Evolutionary conservation across 1,140 invertebrate genomes (phyloP).

Genomic region (Calliphora vicina): DNA sequence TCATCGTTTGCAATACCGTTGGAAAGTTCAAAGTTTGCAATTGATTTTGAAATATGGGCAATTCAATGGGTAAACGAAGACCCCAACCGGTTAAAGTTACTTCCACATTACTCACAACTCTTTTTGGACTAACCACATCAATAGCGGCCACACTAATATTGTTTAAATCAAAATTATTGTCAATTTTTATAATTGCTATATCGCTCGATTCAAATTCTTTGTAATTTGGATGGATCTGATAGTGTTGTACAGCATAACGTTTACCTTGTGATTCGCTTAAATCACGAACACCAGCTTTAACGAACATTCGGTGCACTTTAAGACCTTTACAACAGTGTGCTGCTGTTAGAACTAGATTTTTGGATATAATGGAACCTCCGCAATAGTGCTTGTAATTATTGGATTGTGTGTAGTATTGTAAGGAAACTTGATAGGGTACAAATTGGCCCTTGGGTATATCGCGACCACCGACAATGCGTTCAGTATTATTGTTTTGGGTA

Average conservation of each 20-base stretch:
- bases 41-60: constrained; percentile 22
- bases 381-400: constrained; percentile 55
- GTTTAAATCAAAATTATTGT: constrained; percentile 45
- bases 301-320: constrained; percentile 52
- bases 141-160: constrained; percentile 47
- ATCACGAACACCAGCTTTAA: constrained; percentile 64
- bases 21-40: constrained; percentile 51
- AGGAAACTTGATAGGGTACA: constrained; percentile 57
- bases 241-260: constrained; percentile 45
- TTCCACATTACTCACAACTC: constrained; percentile 45
- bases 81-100: constrained; percentile 61
- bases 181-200: constrained; percentile 54
- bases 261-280: constrained; percentile 57
- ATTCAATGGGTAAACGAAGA: constrained; percentile 46
- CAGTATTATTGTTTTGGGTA: neutral
- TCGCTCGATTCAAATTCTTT: constrained; percentile 53
- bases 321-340: constrained; percentile 60
- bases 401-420: constrained; percentile 47
- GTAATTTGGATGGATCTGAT: constrained; percentile 54
- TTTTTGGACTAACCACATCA: constrained; percentile 39
- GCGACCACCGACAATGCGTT: constrained; percentile 53
- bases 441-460: constrained; percentile 47
- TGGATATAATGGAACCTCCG: constrained; percentile 60
- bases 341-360: constrained; percentile 58
- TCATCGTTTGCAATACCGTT: constrained; percentile 51